Percentiles rank a stretch among this genome's conserved stretches.
These are phyloP conservation scores for Scolanthus callimorphus DNA, from an alignment of 92 coral and sea anemone genomes.

Conservation along the genomic window DNA sequence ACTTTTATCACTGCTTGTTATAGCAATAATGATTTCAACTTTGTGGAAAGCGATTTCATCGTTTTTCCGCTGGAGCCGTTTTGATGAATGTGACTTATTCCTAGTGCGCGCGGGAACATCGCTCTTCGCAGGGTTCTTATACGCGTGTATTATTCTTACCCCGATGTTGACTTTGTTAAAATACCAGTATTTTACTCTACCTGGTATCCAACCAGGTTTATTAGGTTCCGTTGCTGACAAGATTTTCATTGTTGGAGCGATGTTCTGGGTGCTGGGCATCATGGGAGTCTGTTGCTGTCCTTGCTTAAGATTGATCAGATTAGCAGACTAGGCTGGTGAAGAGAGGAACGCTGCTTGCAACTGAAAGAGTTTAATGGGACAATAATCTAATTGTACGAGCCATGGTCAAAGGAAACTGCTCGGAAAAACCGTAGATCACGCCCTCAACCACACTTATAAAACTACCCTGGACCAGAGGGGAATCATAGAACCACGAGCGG, in stretches of 20 bases:
- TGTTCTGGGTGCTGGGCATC: conserved; percentile 70
- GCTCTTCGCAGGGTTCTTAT: conserved; percentile 80
- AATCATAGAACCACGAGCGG: too few relatives aligned
- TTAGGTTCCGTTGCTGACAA: conserved; percentile 56
- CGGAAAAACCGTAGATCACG: too few relatives aligned
- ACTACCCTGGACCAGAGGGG: too few relatives aligned
- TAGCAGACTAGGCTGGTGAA: conserved; percentile 68
- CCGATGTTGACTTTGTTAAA: conserved; percentile 85
- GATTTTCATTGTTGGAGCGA: conserved; percentile 81
- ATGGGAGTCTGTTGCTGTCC: conserved; percentile 86
- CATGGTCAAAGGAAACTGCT: too few relatives aligned
- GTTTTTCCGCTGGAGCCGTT: conserved; percentile 92
- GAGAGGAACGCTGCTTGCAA: too few relatives aligned
- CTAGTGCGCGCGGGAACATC: conserved; percentile 78
- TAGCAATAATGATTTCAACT: conserved; percentile 74
- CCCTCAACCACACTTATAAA: too few relatives aligned
- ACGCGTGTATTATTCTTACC: conserved; percentile 67
- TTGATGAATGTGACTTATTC: conserved; percentile 75
- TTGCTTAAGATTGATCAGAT: conserved; percentile 65
- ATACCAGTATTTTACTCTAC: conserved; percentile 74
- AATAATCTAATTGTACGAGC: too few relatives aligned
- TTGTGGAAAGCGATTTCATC: conserved; percentile 92
- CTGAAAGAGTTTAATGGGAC: too few relatives aligned
- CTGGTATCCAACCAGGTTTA: conserved; percentile 75
- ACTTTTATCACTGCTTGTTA: conserved; percentile 55